These are phyloP conservation scores for Calephelis virginiensis DNA, from an alignment of 1,140 invertebrate species.

Conservation along the genomic window DNA sequence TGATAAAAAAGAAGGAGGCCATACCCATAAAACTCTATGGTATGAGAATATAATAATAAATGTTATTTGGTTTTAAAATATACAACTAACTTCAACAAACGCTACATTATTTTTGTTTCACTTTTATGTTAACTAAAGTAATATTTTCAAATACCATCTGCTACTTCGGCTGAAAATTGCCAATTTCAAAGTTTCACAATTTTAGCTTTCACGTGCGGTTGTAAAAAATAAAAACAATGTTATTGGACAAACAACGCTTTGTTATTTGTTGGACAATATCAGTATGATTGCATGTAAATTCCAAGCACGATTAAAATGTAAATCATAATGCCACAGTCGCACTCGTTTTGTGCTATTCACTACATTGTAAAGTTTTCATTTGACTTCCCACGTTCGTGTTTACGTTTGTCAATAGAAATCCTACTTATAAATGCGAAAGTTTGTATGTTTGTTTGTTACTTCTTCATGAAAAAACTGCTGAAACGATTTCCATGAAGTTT, in stretches of 20 bases:
- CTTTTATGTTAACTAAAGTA: slow-evolving; percentile 16
- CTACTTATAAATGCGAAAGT: no score
- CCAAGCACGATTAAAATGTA: slow-evolving; percentile 17
- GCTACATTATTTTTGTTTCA: slow-evolving; percentile 1
- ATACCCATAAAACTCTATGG: no score
- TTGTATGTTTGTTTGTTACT: no score
- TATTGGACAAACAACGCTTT: slow-evolving; percentile 5
- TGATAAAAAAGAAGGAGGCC: no score
- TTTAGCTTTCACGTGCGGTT: slow-evolving; percentile 12
- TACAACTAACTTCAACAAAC: background rate
- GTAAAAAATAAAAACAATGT: slow-evolving; percentile 15
- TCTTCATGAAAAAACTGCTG: no score
- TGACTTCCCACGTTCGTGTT: no score
- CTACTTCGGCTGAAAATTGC: slow-evolving; percentile 10
- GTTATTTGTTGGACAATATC: slow-evolving; percentile 12
- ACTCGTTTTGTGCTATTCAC: background rate
- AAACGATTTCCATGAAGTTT: no score
- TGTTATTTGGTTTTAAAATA: background rate
- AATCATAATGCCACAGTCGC: slow-evolving; percentile 14
- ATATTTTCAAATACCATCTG: slow-evolving; percentile 17
- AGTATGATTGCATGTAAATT: slow-evolving; percentile 17
- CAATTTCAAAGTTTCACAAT: slow-evolving; percentile 17
- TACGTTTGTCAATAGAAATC: no score
- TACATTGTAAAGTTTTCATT: no score
- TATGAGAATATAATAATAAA: background rate